Base-by-base conservation (phyloP, 2,888 invertebrate species). In the Oeneis ivallda region DNA sequence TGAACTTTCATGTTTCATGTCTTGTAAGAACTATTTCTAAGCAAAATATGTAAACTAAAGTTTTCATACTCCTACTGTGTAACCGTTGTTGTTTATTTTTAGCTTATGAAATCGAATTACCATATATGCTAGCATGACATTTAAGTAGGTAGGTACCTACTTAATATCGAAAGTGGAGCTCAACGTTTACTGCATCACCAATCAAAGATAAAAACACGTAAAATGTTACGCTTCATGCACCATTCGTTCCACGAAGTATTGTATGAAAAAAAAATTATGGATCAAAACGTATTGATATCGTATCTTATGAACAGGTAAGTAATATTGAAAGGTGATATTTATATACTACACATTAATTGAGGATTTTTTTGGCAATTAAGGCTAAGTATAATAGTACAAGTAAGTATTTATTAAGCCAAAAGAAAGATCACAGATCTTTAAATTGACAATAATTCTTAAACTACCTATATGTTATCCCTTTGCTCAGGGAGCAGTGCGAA, bases 1-100 rank as follows among this genome's bases (percentile, higher is more conserved):
- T 26, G 43, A 58, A 39, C 49, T 67, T 63, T 70, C 58, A 66
- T 66, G 62, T 66, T 34, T 37, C 37, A 54, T 17, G n/a, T 15
- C 13, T 4, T 49, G 47, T 32, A n/a, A 32, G 32, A 52, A 32
- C 53, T 2, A n/a, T 37, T 53, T 37, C 53, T 11, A 17, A n/a
- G 9, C 37, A 54, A 37, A 54, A 17, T 6, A 54, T 39, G 53
- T 34, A 53, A 53, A 15, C n/a, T 5, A 9, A 37, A 15, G 11
- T 17, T 54, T 11, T 15, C 9, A 54, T 54, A 54, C 37, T 11
- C 9, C 37, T 54, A 54, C 37, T 10, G 17, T 5, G 54, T 37
- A 54, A 37, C 39, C 32, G 6, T 37, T 53, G 52, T 32, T 52
- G 15, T 37, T 53, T 53, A 37, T 37, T 53, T 17, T 53, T 6